Conservation (phyloP, 2,113 vertebrate species). For the Catharus fuscescens region DNA sequence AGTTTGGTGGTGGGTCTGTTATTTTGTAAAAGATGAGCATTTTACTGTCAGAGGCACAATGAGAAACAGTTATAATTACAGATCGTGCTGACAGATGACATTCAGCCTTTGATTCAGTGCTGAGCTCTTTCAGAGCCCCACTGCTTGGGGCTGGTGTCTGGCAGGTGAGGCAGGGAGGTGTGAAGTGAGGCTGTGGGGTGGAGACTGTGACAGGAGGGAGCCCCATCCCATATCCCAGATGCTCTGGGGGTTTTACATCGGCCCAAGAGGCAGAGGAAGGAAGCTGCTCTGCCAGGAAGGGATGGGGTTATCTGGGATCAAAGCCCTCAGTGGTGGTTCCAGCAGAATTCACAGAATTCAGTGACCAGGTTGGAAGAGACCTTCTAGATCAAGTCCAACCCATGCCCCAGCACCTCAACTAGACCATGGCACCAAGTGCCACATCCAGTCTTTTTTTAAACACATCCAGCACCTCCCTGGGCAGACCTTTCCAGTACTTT, state of each 20-base stretch:
- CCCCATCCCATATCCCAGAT: not conserved
- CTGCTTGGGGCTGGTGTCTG: not conserved
- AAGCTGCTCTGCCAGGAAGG: not conserved
- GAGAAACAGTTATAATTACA: not conserved
- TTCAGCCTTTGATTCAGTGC: not conserved
- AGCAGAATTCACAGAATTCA: not conserved
- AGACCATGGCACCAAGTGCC: too few species aligned
- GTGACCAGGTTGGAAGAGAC: too few species aligned
- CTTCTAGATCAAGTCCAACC: too few species aligned
- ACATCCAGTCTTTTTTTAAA: too few species aligned
- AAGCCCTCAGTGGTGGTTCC: not conserved
- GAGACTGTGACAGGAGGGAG: not conserved
- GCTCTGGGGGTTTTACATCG: not conserved
- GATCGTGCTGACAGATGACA: not conserved
- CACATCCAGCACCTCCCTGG: too few species aligned
- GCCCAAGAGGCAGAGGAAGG: not conserved
- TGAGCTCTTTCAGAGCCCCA: not conserved
- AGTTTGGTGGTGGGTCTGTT: not conserved
- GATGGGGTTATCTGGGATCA: not conserved
- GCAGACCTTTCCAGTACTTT: too few species aligned
- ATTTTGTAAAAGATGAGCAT: not conserved
- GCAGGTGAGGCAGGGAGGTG: not conserved
- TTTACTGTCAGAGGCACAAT: fast-evolving
- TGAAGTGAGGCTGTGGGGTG: fast-evolving
- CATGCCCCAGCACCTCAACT: too few species aligned